Evolutionary conservation across 2,113 vertebrate species (phyloP).

Genomic region (Serilophus lunatus): DNA sequence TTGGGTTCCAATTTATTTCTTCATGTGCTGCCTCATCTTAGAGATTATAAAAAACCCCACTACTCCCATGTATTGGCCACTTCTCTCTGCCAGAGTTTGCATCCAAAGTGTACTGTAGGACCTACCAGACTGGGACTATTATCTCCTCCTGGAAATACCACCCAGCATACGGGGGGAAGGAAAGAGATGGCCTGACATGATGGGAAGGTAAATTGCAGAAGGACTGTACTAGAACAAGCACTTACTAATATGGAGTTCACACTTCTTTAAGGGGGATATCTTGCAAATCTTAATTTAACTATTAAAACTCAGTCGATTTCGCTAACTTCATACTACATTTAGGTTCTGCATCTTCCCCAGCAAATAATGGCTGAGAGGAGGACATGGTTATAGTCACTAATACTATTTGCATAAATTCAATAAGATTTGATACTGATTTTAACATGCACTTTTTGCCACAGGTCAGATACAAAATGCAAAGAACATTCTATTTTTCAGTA

Average conservation of each 20-base stretch:
- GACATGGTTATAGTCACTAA: not conserved
- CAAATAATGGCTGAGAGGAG: not conserved
- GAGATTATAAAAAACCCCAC: not conserved
- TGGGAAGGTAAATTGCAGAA: not conserved
- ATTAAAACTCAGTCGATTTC: not conserved
- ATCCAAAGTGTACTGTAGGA: not conserved
- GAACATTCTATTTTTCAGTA: not conserved
- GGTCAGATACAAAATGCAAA: not conserved
- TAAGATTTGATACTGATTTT: not conserved
- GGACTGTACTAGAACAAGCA: not conserved
- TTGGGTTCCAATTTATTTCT: not conserved
- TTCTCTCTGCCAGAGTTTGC: not conserved
- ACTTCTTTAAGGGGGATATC: not conserved
- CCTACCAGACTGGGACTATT: not conserved
- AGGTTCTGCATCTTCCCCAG: not conserved
- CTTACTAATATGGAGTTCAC: not conserved
- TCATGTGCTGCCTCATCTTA: not conserved
- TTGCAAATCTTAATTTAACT: not conserved
- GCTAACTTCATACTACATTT: not conserved
- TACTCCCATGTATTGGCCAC: not conserved
- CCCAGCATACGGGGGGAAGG: not conserved
- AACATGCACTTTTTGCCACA: not conserved
- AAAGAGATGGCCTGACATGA: not conserved
- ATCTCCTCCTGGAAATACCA: not conserved
- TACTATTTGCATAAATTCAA: not conserved